Conservation (phyloP, 2,888 invertebrate species). For the Reticulitermes lucifugus region DNA sequence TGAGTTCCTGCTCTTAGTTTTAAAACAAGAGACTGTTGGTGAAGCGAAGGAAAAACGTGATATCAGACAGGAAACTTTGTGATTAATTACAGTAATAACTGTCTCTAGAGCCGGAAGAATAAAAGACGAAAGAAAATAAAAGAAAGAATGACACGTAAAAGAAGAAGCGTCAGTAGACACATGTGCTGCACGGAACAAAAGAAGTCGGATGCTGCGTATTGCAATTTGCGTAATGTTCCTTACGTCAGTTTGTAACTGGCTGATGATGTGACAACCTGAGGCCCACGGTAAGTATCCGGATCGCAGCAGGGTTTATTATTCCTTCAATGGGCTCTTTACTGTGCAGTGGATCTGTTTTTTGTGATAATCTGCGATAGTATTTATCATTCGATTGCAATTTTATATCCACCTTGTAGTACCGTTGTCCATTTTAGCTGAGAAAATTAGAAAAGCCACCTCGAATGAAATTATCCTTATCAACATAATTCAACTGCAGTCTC, state of each 20-base stretch:
- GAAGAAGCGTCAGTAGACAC: constrained; percentile 16
- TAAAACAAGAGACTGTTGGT: constrained; percentile 29
- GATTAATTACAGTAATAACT: constrained; percentile 47
- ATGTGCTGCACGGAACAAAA: constrained; percentile 10
- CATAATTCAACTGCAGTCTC: too few relatives aligned
- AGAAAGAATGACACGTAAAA: not conserved
- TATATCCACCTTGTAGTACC: too few relatives aligned
- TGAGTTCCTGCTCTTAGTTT: constrained; percentile 14
- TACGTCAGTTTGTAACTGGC: too few relatives aligned
- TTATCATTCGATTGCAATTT: too few relatives aligned
- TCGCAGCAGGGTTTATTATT: too few relatives aligned
- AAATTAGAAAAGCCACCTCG: too few relatives aligned
- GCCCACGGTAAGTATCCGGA: too few relatives aligned
- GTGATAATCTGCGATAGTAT: too few relatives aligned
- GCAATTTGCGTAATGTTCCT: constrained; percentile 10
- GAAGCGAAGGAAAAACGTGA: constrained; percentile 36
- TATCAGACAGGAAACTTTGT: constrained; percentile 32
- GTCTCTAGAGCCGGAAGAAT: constrained; percentile 19
- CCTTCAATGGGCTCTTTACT: too few relatives aligned
- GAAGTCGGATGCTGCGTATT: not conserved
- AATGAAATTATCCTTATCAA: too few relatives aligned
- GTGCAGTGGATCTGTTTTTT: too few relatives aligned
- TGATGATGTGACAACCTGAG: not conserved
- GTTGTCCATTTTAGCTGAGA: too few relatives aligned
- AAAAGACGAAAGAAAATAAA: constrained; percentile 27